phyloP scores from a whole-genome alignment of 2,888 invertebrate species.

The Cataglyphis cursor region DNA sequence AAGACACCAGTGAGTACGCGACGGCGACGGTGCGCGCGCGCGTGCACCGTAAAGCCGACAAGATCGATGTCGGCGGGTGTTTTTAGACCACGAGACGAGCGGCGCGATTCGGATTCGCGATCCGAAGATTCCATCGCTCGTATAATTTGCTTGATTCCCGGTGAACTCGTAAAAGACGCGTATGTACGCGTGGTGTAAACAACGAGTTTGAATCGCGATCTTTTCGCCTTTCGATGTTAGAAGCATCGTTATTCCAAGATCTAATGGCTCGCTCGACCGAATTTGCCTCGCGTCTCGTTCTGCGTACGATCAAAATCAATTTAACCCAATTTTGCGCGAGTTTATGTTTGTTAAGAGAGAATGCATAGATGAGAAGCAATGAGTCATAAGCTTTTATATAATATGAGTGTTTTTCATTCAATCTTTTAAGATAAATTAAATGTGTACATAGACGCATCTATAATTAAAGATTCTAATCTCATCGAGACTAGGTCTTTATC shows the following conservation, averaged over 20 bases:
- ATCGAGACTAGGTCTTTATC: not conserved
- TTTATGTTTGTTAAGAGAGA: not conserved
- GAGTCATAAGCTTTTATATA: not conserved
- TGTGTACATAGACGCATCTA: not conserved
- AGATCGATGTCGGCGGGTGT: slow-evolving; percentile 44
- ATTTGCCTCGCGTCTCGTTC: not conserved
- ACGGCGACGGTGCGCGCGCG: slow-evolving; percentile 20
- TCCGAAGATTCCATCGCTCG: not conserved
- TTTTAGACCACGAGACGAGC: slow-evolving; percentile 28
- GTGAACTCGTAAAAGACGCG: slow-evolving; percentile 15
- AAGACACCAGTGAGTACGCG: slow-evolving; percentile 90
- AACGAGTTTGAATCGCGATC: not conserved
- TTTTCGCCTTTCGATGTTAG: not conserved
- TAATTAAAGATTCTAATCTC: not conserved
- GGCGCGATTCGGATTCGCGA: slow-evolving; percentile 19
- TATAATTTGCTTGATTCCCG: slow-evolving; percentile 9
- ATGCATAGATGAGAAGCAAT: not conserved
- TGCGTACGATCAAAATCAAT: not conserved
- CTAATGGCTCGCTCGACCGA: slow-evolving; percentile 15
- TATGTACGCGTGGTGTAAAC: slow-evolving; percentile 13
- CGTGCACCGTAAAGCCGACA: slow-evolving; percentile 59
- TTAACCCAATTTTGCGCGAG: not conserved
- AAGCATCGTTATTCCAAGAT: slow-evolving; percentile 18
- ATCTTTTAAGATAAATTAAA: not conserved
- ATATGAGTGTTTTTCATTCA: no score